A percentile compares a stretch with the other conserved stretches of the same genome.
Evolutionary conservation across 2,797 vertebrate genomes (phyloP).

Genomic region (Anguilla pacifica): DNA sequence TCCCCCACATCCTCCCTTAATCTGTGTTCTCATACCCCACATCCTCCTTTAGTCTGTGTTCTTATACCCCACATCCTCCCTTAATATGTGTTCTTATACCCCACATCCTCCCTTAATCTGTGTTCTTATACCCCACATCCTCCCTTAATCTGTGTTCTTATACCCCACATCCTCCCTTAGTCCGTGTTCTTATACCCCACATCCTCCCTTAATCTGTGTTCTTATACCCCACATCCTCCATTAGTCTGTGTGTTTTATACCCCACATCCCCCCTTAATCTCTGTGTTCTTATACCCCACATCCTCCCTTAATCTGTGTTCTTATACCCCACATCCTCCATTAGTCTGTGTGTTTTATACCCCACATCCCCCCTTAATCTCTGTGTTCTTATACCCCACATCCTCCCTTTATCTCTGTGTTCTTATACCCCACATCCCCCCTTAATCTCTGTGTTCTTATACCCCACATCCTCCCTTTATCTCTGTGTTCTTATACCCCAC

Average conservation of each 20-base stretch:
- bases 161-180: neutral
- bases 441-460: neutral
- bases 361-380: neutral
- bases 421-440: neutral
- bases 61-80: neutral
- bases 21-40: neutral
- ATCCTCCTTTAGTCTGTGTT: neutral
- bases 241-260: neutral
- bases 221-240: neutral
- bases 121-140: neutral
- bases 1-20: neutral
- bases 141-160: neutral
- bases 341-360: neutral
- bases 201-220: neutral
- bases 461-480: neutral
- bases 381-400: conserved; percentile 19
- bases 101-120: conserved; percentile 6
- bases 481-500: neutral
- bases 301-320: neutral
- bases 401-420: neutral
- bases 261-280: neutral
- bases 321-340: conserved; percentile 7
- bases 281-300: neutral
- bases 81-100: neutral
- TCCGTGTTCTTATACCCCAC: neutral